These are phyloP conservation scores for Heliconius cydno DNA, from an alignment of 2,888 invertebrate species.

Conservation along the genomic window DNA sequence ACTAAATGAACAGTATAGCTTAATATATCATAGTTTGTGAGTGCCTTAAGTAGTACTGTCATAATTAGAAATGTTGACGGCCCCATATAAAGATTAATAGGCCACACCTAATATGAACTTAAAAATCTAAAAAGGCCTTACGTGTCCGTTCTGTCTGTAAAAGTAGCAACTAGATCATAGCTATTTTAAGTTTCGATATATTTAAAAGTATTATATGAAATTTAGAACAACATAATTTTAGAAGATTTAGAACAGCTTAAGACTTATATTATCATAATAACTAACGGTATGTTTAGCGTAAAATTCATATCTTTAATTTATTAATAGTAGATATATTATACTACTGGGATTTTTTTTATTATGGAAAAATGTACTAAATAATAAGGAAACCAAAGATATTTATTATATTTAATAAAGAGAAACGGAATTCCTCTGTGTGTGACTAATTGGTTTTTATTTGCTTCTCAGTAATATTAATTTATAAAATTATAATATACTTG, in stretches of 20 bases:
- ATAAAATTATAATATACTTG: background rate
- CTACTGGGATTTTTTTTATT: background rate
- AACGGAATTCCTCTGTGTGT: background rate
- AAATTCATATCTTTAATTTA: background rate
- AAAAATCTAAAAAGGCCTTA: conserved; percentile 32
- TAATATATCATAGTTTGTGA: background rate
- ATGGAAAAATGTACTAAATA: background rate
- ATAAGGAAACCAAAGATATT: background rate
- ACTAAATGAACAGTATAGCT: background rate
- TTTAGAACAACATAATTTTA: conserved; percentile 10
- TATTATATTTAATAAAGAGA: background rate
- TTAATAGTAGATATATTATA: background rate
- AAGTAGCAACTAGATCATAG: conserved; percentile 33
- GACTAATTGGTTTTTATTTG: background rate
- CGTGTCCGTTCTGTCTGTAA: conserved; percentile 28
- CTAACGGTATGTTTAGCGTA: background rate
- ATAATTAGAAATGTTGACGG: background rate
- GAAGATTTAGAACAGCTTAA: background rate
- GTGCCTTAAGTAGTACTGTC: background rate
- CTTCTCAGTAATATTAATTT: background rate
- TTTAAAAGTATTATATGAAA: background rate
- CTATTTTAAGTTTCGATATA: conserved; percentile 26
- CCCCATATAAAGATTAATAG: conserved; percentile 32
- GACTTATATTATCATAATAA: background rate
- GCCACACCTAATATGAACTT: conserved; percentile 34